Percentiles rank a stretch among this genome's conserved stretches.
phyloP scores from a whole-genome alignment of 2,888 invertebrate genomes.

The Subacronicta megacephala region DNA sequence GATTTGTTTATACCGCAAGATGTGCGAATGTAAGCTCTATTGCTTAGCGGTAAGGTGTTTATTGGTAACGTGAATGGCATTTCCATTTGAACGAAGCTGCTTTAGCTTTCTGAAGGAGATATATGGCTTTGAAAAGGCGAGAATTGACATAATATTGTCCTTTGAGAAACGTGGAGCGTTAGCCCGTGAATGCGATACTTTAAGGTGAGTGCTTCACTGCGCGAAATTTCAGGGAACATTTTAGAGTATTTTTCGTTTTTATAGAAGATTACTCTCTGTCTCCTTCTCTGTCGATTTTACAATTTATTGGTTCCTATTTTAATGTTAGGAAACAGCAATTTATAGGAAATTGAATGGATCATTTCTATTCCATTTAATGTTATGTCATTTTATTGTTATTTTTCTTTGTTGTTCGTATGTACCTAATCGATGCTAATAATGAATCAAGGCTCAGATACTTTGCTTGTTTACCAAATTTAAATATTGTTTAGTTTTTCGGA shows the following conservation, averaged over 20 bases:
- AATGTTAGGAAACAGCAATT: too few relatives aligned
- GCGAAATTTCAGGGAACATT: background rate
- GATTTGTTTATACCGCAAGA: slow-evolving; percentile 43
- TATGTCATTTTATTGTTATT: too few relatives aligned
- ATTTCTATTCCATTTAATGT: too few relatives aligned
- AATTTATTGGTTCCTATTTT: too few relatives aligned
- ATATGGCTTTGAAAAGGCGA: slow-evolving; percentile 72
- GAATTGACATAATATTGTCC: slow-evolving; percentile 80
- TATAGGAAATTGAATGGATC: too few relatives aligned
- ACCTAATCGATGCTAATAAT: too few relatives aligned
- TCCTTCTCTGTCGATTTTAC: too few relatives aligned
- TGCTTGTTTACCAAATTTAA: too few relatives aligned
- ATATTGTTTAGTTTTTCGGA: too few relatives aligned
- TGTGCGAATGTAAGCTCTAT: slow-evolving; percentile 48
- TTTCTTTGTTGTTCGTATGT: too few relatives aligned
- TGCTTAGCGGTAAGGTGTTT: slow-evolving; percentile 47
- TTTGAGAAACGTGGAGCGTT: slow-evolving; percentile 61
- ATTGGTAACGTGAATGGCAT: slow-evolving; percentile 51
- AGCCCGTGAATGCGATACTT: slow-evolving; percentile 55
- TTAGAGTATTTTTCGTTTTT: background rate
- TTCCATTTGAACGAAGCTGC: slow-evolving; percentile 72
- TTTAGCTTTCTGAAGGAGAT: slow-evolving; percentile 67
- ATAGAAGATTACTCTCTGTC: background rate
- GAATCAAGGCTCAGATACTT: too few relatives aligned
- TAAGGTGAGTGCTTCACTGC: slow-evolving; percentile 17